A percentile compares a stretch with the other conserved stretches of the same genome.
These are phyloP conservation scores for Morone saxatilis DNA, from an alignment of 2,113 vertebrate genomes.

Conservation along the genomic window DNA sequence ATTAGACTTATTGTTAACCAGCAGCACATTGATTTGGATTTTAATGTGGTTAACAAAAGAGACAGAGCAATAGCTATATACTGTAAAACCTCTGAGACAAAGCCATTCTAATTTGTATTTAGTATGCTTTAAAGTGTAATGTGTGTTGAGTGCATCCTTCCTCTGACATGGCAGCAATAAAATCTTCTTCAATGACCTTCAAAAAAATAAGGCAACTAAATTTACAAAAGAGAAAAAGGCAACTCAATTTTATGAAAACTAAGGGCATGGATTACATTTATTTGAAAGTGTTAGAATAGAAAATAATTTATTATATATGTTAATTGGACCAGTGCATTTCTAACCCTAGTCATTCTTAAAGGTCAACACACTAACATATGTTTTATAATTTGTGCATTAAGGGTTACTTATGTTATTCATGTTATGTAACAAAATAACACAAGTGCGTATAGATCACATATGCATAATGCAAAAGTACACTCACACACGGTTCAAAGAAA, in stretches of 20 bases:
- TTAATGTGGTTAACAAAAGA: background rate
- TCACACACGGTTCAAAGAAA: background rate
- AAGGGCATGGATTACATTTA: background rate
- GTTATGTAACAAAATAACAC: too few relatives aligned
- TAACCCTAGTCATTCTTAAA: background rate
- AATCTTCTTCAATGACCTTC: background rate
- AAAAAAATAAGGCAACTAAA: background rate
- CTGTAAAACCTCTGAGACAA: too few relatives aligned
- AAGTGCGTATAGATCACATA: background rate
- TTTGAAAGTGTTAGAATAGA: background rate
- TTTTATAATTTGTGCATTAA: too few relatives aligned
- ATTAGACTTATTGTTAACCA: slow-evolving; percentile 35
- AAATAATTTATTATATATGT: background rate
- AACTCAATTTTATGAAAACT: background rate
- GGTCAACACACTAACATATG: background rate
- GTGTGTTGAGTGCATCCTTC: background rate
- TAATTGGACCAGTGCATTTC: slow-evolving; percentile 11
- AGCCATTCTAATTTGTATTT: too few relatives aligned
- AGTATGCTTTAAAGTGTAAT: background rate
- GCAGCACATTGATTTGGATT: slow-evolving; percentile 24
- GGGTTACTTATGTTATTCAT: too few relatives aligned
- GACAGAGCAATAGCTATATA: background rate
- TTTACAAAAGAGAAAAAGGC: background rate
- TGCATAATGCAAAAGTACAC: background rate
- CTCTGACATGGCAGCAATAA: background rate